Base-by-base conservation (phyloP, 2,113 vertebrate genomes). In the Brachyistius frenatus region DNA sequence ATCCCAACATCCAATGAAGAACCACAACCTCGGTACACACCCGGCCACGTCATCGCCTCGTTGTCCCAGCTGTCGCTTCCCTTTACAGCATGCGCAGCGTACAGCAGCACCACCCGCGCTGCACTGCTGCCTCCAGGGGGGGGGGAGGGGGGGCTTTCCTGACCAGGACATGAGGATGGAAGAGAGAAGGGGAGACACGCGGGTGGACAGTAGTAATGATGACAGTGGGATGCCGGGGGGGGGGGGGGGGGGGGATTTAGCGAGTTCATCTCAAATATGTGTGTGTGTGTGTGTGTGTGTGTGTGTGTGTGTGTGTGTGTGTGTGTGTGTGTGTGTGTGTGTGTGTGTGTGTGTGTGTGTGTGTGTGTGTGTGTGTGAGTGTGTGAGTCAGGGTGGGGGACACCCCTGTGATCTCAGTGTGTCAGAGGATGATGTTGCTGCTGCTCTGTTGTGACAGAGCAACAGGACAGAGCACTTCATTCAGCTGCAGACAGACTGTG, bases 141-240 rank as follows among this genome's bases (percentile, higher is more conserved):
- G 68, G 23, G 23, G 23, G 23, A 1, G 23, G 23, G 23, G 23
- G 23, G 23, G 70, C 84, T 86, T 86, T 82, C 80, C 86, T 78
- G 75, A 86, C 81, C 72, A 41, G 23, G 23, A 61, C 54, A 1
- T 3, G 41, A 54, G 46, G 57, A 54, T 35, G 49, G 66, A 36
- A 16, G 61, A 57, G 73, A 71, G 37, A 54, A 16, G 33, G 47
- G 72, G 41, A 75, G 69, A 60, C 66, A 72, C 16, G 82, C 68
- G 73, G 73, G 54, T 65, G 71, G 82, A 87, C 80, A 63, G 68
- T 65, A 85, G 74, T 68, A 44, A 68, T 74, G 71, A 81, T 85
- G 89, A 85, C 86, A 84, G 80, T 14, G 15, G 74, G 79, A 74
- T 5, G 77, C 83, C 62, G 41, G 76, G 73, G 89, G 90, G 23